Base-by-base conservation (phyloP, 2,113 vertebrate genomes). In the Pedionomus torquatus region DNA sequence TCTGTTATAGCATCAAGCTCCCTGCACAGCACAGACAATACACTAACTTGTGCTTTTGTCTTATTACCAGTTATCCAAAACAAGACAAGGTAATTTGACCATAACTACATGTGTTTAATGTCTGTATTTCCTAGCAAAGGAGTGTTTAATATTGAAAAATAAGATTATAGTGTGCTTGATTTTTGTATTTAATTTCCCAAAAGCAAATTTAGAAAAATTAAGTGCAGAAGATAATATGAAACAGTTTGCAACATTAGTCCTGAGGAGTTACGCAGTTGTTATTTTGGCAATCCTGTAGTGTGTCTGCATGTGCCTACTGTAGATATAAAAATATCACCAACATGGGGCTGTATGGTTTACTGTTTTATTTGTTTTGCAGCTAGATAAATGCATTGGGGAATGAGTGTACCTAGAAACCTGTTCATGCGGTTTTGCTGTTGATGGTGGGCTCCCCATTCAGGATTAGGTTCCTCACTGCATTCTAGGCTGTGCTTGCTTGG, bases 61-160 rank as follows among this genome's bases (percentile, higher is more conserved):
- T 61, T 23, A n/a, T 64, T 51, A 39, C 30, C 39, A 69, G 26
- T 87, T 55, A 49, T 1, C 24, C 33, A 79, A 75, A 88, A 35
- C 14, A 43, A 55, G n/a, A n/a, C n/a, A n/a, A n/a, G n/a, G n/a
- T n/a, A n/a, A n/a, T n/a, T n/a, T n/a, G n/a, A n/a, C n/a, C n/a
- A n/a, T n/a, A n/a, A n/a, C n/a, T n/a, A n/a, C n/a, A n/a, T n/a
- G 65, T 30, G 2, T 14, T 49, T 52, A 39, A 48, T 0, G 1
- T 43, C 37, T 58, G 8, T 13, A 44, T 80, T 96, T 85, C 35
- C 28, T 51, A 52, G 49, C 26, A 44, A 76, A 79, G 10, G 4
- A 30, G 7, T 20, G 13, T 23, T 68, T 84, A 30, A 28, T 52
- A 44, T 44, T 52, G 65, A 64, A 79, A 55, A 82, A 35, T 46